phyloP scores from a whole-genome alignment of 2,888 invertebrate species.

The Trachelus troglodyta region DNA sequence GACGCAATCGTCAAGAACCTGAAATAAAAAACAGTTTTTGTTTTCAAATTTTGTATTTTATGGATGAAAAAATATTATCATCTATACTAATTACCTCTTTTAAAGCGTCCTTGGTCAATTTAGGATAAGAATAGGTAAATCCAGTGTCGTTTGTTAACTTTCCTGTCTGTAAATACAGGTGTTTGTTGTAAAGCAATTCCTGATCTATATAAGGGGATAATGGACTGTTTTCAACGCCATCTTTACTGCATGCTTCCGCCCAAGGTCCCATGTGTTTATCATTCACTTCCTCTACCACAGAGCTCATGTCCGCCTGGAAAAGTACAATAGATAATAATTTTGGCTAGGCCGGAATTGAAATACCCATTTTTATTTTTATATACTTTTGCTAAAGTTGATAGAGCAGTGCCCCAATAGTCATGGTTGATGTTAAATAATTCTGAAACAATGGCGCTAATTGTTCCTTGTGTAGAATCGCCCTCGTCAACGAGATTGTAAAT shows the following conservation, averaged over 20 bases:
- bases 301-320: slow-evolving; percentile 79
- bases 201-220: slow-evolving; percentile 88
- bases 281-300: slow-evolving; percentile 89
- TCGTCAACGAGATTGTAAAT: slow-evolving; percentile 87
- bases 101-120: slow-evolving; percentile 73
- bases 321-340: slow-evolving; percentile 5
- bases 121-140: slow-evolving; percentile 73
- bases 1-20: slow-evolving; percentile 85
- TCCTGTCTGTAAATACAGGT: slow-evolving; percentile 79
- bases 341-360: background rate
- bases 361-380: slow-evolving; percentile 10
- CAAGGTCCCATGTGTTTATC: slow-evolving; percentile 94
- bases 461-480: slow-evolving; percentile 86
- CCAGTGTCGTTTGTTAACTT: slow-evolving; percentile 72
- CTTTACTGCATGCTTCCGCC: slow-evolving; percentile 85
- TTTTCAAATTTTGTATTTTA: background rate
- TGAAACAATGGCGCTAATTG: slow-evolving; percentile 80
- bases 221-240: slow-evolving; percentile 84
- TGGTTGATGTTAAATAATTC: slow-evolving; percentile 88
- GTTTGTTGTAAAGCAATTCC: slow-evolving; percentile 84
- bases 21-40: slow-evolving; percentile 27
- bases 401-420: slow-evolving; percentile 86
- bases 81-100: slow-evolving; percentile 68
- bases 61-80: background rate
- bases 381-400: slow-evolving; percentile 86